phyloP scores from a whole-genome alignment of 2,797 vertebrate species.

The Alectoris magna region DNA sequence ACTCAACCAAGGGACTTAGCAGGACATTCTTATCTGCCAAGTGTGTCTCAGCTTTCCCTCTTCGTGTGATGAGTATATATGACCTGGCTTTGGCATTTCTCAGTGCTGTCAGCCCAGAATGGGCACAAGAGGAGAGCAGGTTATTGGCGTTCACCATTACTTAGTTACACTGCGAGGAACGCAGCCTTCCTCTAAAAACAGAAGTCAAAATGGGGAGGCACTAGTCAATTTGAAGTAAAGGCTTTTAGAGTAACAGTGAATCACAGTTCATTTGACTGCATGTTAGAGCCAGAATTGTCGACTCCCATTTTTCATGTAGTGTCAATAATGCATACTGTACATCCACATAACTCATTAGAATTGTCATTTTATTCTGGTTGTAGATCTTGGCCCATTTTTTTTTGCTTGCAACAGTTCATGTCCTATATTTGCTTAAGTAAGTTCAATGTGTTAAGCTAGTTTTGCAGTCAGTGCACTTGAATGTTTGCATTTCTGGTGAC shows the following conservation, averaged over 20 bases:
- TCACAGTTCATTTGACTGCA: not conserved
- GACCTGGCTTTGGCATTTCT: not conserved
- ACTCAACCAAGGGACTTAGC: not conserved
- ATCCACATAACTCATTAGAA: not conserved
- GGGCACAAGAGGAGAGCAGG: not conserved
- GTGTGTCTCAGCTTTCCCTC: not conserved
- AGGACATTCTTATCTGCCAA: not conserved
- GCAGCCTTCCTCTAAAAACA: not conserved
- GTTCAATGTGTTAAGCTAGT: not conserved
- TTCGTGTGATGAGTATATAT: not conserved
- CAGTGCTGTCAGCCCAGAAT: not conserved
- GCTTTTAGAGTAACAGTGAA: not conserved
- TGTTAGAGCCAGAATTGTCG: not conserved
- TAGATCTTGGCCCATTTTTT: not conserved
- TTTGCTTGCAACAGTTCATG: not conserved
- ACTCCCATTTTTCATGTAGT: not conserved
- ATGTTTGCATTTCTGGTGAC: not conserved
- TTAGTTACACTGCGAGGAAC: not conserved
- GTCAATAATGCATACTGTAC: conserved; percentile 1
- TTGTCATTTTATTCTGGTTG: not conserved
- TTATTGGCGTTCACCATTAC: not conserved
- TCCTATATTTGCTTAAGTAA: not conserved
- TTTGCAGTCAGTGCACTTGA: not conserved
- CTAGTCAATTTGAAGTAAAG: not conserved
- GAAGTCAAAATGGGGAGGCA: not conserved